Evolutionary conservation across 2,888 invertebrate species (phyloP).

Genomic region (Erpobdella octoculata): DNA sequence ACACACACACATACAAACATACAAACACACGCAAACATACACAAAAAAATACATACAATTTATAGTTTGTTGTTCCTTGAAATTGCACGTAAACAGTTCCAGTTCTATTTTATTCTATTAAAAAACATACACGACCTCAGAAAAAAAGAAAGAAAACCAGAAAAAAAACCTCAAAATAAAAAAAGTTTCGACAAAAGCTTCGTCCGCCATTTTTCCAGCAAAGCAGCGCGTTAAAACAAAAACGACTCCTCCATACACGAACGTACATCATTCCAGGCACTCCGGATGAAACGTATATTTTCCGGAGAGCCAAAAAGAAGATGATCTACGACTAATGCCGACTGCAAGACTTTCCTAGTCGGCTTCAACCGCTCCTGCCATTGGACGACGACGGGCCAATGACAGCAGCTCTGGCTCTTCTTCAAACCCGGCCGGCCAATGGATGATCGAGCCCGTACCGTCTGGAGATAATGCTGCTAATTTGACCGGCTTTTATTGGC

Average conservation of each 20-base stretch:
- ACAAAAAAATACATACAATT: too few species aligned
- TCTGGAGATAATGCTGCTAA: slow-evolving; percentile 9
- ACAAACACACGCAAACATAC: too few species aligned
- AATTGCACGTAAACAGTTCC: too few species aligned
- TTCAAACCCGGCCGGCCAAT: background rate
- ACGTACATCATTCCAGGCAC: background rate
- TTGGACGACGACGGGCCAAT: background rate
- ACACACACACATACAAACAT: too few species aligned
- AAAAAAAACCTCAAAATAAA: background rate
- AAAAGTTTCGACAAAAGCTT: background rate
- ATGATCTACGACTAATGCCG: background rate
- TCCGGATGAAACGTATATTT: slow-evolving; percentile 1
- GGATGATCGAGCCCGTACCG: background rate
- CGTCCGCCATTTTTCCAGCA: background rate
- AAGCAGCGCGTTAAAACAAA: background rate
- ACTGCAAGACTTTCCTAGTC: background rate
- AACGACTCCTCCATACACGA: background rate
- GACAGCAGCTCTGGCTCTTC: background rate
- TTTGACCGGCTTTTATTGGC: slow-evolving; percentile 18
- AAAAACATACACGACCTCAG: too few species aligned
- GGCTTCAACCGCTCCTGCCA: background rate
- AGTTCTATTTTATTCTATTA: too few species aligned
- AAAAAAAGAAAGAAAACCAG: too few species aligned
- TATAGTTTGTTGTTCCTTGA: too few species aligned
- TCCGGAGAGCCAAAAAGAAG: background rate